These are phyloP conservation scores for Edolisoma coerulescens DNA, from an alignment of 2,113 vertebrate genomes.

Conservation along the genomic window DNA sequence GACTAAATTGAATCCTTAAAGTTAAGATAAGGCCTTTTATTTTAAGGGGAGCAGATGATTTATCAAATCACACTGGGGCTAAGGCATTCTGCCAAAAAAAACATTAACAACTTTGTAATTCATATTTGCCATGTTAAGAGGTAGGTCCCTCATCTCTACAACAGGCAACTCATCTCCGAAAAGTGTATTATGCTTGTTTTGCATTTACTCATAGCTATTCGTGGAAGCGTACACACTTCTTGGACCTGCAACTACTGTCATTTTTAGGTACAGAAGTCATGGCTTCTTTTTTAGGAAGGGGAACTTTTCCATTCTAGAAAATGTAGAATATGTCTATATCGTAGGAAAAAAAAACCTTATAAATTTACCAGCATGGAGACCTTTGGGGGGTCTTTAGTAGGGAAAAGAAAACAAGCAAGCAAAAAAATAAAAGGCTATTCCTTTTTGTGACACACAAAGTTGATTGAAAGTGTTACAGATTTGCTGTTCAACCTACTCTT, in stretches of 20 bases:
- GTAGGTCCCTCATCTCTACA: not conserved
- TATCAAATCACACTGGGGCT: not conserved
- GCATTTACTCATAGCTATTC: not conserved
- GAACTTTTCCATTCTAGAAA: not conserved
- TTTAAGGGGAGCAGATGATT: not conserved
- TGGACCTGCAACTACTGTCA: not conserved
- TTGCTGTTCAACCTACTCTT: fast-evolving
- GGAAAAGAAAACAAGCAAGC: not conserved
- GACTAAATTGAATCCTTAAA: not conserved
- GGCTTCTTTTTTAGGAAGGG: not conserved
- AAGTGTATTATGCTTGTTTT: not conserved
- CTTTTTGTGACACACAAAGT: not conserved
- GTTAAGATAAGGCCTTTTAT: not conserved
- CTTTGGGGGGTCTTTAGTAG: fast-evolving
- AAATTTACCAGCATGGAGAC: not conserved
- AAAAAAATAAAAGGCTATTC: not conserved
- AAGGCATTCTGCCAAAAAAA: not conserved
- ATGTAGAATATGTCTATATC: not conserved
- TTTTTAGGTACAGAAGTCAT: not conserved
- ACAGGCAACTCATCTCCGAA: not conserved
- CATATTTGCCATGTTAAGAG: not conserved
- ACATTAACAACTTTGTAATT: not conserved
- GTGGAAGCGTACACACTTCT: fast-evolving
- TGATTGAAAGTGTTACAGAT: not conserved
- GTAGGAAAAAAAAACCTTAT: not conserved